phyloP scores from a whole-genome alignment of 2,888 invertebrate species.

The Myopa testacea region DNA sequence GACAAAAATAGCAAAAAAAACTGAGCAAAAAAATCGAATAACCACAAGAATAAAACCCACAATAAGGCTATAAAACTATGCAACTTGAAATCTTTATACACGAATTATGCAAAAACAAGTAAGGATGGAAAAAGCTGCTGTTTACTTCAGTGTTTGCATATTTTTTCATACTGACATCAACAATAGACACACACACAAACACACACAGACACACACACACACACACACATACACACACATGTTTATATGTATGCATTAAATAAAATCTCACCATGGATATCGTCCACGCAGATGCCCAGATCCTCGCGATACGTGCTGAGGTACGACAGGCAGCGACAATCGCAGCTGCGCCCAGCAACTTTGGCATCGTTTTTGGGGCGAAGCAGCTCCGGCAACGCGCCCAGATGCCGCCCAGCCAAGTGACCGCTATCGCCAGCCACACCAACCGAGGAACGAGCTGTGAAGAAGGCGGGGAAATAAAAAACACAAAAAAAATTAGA shows the following conservation, averaged over 20 bases:
- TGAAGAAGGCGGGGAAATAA: neutral
- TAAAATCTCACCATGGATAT: slow-evolving; percentile 79
- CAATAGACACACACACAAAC: neutral
- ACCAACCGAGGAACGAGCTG: slow-evolving; percentile 12
- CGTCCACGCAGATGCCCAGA: slow-evolving; percentile 85
- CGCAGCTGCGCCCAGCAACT: slow-evolving; percentile 69
- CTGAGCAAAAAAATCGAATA: neutral
- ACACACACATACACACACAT: neutral
- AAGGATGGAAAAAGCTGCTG: neutral
- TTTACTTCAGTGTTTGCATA: neutral
- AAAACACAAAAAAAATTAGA: slow-evolving; percentile 8
- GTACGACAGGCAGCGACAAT: slow-evolving; percentile 82
- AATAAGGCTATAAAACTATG: too few species aligned
- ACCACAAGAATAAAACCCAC: neutral
- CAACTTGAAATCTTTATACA: neutral
- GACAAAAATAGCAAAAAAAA: neutral
- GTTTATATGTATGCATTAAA: neutral
- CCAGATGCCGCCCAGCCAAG: slow-evolving; percentile 18
- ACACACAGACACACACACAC: neutral
- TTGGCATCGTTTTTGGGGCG: slow-evolving; percentile 12
- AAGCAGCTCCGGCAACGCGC: slow-evolving; percentile 10
- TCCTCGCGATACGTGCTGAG: slow-evolving; percentile 87
- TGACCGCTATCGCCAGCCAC: slow-evolving; percentile 23
- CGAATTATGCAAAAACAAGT: neutral
- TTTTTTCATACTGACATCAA: neutral